Conservation (phyloP, 2,888 invertebrate genomes). For the Synanthedon tipuliformis region DNA sequence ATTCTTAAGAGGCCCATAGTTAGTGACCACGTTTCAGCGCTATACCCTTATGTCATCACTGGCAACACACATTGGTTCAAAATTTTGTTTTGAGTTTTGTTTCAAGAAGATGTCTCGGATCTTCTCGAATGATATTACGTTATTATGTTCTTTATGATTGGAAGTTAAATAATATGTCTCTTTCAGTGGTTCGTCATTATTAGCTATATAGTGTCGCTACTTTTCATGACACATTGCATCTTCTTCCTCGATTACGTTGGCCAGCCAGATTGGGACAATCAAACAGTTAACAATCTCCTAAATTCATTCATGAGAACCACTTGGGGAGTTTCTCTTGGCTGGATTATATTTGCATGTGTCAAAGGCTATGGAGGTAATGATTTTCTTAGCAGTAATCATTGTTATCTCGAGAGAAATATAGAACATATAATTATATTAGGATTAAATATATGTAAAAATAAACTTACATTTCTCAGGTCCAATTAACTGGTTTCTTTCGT, state of each 20-base stretch:
- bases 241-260: slow-evolving; percentile 16
- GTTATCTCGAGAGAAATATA: too few species aligned
- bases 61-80: too few species aligned
- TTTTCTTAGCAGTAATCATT: too few species aligned
- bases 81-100: too few species aligned
- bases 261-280: slow-evolving; percentile 19
- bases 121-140: too few species aligned
- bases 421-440: not conserved
- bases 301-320: slow-evolving; percentile 35
- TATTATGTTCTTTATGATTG: too few species aligned
- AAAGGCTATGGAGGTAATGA: slow-evolving; percentile 47
- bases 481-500: slow-evolving; percentile 38
- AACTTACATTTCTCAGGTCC: slow-evolving; percentile 17
- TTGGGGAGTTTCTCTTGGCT: slow-evolving; percentile 38
- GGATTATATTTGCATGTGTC: slow-evolving; percentile 43
- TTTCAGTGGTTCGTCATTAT: not conserved
- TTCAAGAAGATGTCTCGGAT: too few species aligned
- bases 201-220: not conserved
- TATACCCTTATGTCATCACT: too few species aligned
- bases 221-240: slow-evolving; percentile 2
- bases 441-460: slow-evolving; percentile 8
- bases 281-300: slow-evolving; percentile 14
- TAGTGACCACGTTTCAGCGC: too few species aligned
- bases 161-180: too few species aligned
- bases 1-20: too few species aligned